Evolutionary conservation across 2,797 vertebrate species (phyloP).

Genomic region (Girardinus metallicus): DNA sequence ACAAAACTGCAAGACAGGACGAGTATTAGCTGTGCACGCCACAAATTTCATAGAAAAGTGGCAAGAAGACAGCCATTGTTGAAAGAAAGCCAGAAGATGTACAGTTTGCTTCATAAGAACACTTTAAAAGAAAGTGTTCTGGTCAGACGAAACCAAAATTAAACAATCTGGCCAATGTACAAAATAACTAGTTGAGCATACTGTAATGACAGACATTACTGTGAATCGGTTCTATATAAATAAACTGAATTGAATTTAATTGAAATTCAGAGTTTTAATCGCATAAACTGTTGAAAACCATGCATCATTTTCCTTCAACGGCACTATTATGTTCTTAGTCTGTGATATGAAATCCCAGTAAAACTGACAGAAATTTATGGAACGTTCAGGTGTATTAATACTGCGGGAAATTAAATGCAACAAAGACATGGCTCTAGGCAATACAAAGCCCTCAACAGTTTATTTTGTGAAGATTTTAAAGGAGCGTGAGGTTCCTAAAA

Average conservation of each 20-base stretch:
- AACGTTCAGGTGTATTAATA: background rate
- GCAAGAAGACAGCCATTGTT: too few species aligned
- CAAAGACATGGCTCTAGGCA: background rate
- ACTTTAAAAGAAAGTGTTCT: too few species aligned
- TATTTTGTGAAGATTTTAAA: background rate
- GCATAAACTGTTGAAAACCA: background rate
- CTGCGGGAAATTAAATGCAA: background rate
- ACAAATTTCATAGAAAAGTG: background rate
- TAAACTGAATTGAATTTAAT: too few species aligned
- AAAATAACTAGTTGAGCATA: too few species aligned
- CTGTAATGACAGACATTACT: too few species aligned
- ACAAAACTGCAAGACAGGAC: background rate
- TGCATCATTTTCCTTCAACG: background rate
- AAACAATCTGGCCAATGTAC: too few species aligned
- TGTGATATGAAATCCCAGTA: background rate
- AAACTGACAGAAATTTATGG: background rate
- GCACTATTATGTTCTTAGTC: background rate
- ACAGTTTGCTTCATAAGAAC: too few species aligned
- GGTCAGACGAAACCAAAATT: too few species aligned
- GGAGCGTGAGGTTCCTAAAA: background rate
- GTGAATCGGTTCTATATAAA: too few species aligned
- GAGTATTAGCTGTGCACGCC: background rate
- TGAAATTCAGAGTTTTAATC: background rate
- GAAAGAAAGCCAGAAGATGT: too few species aligned
- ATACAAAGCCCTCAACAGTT: background rate